Percentiles rank a stretch among this genome's conserved stretches.
Conservation (phyloP, 2,888 invertebrate species). For the Drosophila merina region DNA sequence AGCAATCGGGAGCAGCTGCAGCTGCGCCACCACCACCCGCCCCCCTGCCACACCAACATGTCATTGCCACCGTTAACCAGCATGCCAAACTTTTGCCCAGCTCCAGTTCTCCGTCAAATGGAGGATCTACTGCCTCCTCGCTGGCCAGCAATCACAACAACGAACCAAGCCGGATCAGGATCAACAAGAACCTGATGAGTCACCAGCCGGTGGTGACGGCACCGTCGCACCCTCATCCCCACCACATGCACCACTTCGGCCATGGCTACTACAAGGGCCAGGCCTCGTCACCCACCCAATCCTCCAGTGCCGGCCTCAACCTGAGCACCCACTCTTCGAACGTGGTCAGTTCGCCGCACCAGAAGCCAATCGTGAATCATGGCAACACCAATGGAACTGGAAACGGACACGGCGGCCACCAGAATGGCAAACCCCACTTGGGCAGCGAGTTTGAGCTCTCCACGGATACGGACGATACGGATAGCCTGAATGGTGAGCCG, state of each 20-base stretch:
- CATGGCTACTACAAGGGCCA: conserved; percentile 43
- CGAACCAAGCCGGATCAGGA: conserved; percentile 82
- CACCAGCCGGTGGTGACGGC: conserved; percentile 64
- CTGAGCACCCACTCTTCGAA: conserved; percentile 81
- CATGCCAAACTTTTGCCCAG: conserved; percentile 81
- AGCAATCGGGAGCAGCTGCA: conserved; percentile 38
- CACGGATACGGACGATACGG: conserved; percentile 89
- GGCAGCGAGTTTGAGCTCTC: conserved; percentile 88
- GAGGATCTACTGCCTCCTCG: conserved; percentile 16
- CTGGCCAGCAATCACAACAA: conserved; percentile 49
- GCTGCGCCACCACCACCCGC: conserved; percentile 41
- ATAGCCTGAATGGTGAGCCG: conserved; percentile 84
- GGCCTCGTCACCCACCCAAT: conserved; percentile 77
- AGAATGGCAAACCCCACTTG: conserved; percentile 54
- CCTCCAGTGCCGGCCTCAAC: conserved; percentile 75
- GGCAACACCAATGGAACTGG: conserved; percentile 19
- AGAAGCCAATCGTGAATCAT: conserved; percentile 50
- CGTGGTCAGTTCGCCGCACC: conserved; percentile 81
- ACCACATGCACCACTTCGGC: conserved; percentile 44
- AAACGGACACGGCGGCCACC: conserved; percentile 28
- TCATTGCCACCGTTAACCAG: conserved; percentile 83
- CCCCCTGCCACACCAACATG: conserved; percentile 64
- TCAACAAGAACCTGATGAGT: conserved; percentile 83
- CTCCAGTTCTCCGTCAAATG: conserved; percentile 48
- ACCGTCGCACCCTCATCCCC: conserved; percentile 41